Percentiles rank a stretch among this genome's conserved stretches.
These are phyloP conservation scores for Lepidonotus clava DNA, from an alignment of 2,888 invertebrate species.

Conservation along the genomic window DNA sequence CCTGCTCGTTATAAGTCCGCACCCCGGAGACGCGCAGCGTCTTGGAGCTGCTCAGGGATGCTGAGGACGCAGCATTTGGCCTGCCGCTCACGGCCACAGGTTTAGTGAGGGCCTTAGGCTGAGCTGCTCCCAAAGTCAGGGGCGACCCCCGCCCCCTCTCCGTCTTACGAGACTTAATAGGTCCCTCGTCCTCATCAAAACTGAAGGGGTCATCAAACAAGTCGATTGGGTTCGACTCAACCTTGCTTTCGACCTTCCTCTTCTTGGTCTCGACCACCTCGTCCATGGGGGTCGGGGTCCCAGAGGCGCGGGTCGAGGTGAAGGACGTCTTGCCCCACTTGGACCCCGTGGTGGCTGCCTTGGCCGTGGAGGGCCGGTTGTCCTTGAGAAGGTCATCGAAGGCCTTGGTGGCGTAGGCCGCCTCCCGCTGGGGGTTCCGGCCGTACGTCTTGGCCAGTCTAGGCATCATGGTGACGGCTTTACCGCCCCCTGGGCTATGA, in stretches of 20 bases:
- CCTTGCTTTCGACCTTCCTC: constrained; percentile 43
- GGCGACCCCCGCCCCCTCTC: neutral
- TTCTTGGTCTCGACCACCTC: constrained; percentile 58
- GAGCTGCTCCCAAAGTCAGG: neutral
- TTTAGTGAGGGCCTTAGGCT: neutral
- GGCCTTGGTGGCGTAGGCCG: constrained; percentile 53
- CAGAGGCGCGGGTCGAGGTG: constrained; percentile 58
- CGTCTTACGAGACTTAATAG: constrained; percentile 11
- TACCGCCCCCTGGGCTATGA: neutral
- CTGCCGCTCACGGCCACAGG: neutral
- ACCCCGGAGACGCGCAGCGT: too few relatives aligned
- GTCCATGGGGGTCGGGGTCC: neutral
- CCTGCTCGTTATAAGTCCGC: too few relatives aligned
- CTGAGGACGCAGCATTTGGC: neutral
- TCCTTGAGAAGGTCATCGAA: constrained; percentile 57
- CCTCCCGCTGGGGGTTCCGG: constrained; percentile 44
- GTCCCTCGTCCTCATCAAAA: constrained; percentile 63
- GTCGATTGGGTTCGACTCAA: constrained; percentile 10
- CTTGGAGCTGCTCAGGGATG: neutral
- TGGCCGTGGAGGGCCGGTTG: constrained; percentile 52
- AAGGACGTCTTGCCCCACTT: constrained; percentile 64
- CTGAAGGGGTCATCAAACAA: constrained; percentile 62
- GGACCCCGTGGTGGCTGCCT: constrained; percentile 59
- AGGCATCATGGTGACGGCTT: constrained; percentile 56
- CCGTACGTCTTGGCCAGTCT: constrained; percentile 62